Percentiles rank a stretch among this genome's conserved stretches.
phyloP scores from a whole-genome alignment of 2,888 invertebrate species.

The Drosophila dives region DNA sequence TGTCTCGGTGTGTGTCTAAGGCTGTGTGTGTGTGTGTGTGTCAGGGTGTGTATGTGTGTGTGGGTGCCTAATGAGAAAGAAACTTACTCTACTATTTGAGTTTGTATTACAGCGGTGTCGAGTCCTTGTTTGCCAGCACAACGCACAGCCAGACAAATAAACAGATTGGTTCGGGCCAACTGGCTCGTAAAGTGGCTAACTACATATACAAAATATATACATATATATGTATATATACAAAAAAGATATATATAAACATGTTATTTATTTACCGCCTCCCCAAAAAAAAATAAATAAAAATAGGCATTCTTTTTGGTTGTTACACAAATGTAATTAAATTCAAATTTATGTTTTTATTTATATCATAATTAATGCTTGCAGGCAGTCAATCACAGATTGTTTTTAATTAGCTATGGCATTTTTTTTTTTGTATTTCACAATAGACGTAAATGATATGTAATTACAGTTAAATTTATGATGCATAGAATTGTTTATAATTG shows the following conservation, averaged over 20 bases:
- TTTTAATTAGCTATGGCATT: conserved; percentile 2
- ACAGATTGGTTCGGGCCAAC: conserved; percentile 18
- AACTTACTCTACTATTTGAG: conserved; percentile 73
- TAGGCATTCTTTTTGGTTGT: not conserved
- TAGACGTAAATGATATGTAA: not conserved
- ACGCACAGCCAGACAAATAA: conserved; percentile 17
- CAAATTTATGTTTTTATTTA: not conserved
- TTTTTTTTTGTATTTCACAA: not conserved
- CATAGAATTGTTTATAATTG: not conserved
- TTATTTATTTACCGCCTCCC: conserved; percentile 3
- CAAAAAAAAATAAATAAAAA: not conserved
- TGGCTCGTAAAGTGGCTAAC: conserved; percentile 15
- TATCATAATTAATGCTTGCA: conserved; percentile 4
- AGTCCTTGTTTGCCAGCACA: conserved; percentile 35
- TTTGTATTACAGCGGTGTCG: conserved; percentile 45
- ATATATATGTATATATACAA: not conserved
- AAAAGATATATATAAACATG: not conserved
- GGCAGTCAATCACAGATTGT: conserved; percentile 1
- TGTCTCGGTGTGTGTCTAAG: conserved; percentile 23
- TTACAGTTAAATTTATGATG: not conserved
- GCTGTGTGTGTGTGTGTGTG: conserved; percentile 39
- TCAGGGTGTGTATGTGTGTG: conserved; percentile 40
- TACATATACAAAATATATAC: not conserved
- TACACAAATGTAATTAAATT: conserved; percentile 25
- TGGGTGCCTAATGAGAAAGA: conserved; percentile 75